phyloP scores from a whole-genome alignment of 1,140 invertebrate species.

The Aphaenogaster rudis region DNA sequence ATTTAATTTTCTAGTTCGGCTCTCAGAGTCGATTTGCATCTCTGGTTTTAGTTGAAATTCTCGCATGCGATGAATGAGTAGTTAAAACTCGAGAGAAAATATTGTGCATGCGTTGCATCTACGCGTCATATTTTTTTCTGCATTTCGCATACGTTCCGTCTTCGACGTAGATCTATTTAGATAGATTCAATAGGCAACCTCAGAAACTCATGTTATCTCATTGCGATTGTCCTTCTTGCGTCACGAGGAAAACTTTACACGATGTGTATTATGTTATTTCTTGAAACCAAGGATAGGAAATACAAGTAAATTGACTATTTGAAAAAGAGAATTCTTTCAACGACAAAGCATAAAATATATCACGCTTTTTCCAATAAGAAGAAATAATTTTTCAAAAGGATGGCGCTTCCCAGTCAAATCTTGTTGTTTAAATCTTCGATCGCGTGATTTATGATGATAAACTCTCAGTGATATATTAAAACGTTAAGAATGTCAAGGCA shows the following conservation, averaged over 20 bases:
- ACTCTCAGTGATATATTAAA: not conserved
- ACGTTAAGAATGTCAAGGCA: constrained; percentile 52
- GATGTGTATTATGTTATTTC: not conserved
- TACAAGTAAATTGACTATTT: not conserved
- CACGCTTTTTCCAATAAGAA: not conserved
- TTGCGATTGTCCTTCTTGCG: not conserved
- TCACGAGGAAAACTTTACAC: not conserved
- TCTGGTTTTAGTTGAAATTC: not conserved
- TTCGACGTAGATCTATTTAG: constrained; percentile 28
- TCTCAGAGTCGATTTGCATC: not conserved
- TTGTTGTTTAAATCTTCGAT: not conserved
- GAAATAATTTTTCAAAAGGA: not conserved
- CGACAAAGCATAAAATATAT: not conserved
- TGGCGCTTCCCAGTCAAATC: not conserved
- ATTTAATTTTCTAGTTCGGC: not conserved
- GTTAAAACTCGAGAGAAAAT: not conserved
- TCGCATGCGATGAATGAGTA: constrained; percentile 20
- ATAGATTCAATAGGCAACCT: constrained; percentile 2
- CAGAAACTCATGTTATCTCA: not conserved
- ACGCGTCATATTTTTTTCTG: constrained; percentile 10
- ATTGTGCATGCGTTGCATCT: constrained; percentile 40
- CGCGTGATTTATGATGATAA: not conserved
- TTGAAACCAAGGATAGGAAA: not conserved
- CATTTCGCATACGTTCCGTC: not conserved
- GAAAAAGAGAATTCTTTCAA: not conserved